Conservation (phyloP, 2,797 vertebrate species). For the Valencia hispanica region DNA sequence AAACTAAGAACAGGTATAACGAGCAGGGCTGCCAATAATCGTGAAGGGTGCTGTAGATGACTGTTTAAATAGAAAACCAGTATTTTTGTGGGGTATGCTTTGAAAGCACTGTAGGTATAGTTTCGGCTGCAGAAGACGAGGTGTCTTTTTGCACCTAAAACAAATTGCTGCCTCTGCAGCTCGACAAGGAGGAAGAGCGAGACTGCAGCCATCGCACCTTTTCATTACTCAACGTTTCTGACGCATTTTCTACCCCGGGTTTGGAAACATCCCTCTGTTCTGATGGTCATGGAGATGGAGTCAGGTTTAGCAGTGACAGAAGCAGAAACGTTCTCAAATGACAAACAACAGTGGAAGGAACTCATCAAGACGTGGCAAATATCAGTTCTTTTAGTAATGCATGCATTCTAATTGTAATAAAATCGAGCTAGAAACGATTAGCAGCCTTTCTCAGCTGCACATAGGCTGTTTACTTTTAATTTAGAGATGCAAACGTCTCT, state of each 20-base stretch:
- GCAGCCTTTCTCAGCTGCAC: neutral
- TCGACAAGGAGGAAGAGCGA: conserved; percentile 43
- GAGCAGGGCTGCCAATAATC: neutral
- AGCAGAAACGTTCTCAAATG: neutral
- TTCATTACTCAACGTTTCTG: conserved; percentile 50
- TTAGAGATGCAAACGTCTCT: neutral
- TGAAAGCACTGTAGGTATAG: conserved; percentile 40
- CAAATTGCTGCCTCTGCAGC: conserved; percentile 53
- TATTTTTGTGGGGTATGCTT: conserved; percentile 5
- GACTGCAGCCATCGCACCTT: conserved; percentile 48
- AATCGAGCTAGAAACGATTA: neutral
- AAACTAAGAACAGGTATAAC: neutral
- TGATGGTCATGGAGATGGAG: conserved; percentile 24
- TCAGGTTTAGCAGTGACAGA: neutral
- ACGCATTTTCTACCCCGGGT: conserved; percentile 30
- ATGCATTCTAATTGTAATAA: neutral
- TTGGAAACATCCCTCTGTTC: neutral
- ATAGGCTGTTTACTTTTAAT: neutral
- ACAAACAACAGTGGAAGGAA: neutral
- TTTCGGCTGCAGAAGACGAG: conserved; percentile 6
- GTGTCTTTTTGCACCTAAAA: conserved; percentile 15
- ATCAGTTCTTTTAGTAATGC: neutral
- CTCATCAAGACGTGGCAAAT: neutral
- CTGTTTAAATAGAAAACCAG: conserved; percentile 47
- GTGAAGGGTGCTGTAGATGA: neutral